phyloP scores from a whole-genome alignment of 2,797 vertebrate genomes.

The Peromyscus aztecus region DNA sequence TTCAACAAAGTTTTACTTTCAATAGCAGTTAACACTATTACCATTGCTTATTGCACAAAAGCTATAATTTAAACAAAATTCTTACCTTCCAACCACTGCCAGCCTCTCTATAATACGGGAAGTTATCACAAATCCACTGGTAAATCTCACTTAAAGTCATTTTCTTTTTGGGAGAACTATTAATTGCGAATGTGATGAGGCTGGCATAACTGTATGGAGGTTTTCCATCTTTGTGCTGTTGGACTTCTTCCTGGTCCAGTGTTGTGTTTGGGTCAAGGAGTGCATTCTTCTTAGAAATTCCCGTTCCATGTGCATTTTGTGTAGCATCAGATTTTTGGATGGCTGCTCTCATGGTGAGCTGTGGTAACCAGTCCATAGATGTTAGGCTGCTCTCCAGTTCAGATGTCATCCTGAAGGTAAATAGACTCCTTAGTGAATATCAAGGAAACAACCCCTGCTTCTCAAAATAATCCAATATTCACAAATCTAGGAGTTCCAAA shows the following conservation, averaged over 20 bases:
- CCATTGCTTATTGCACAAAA: conserved; percentile 51
- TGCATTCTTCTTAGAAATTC: conserved; percentile 93
- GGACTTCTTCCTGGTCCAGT: conserved; percentile 95
- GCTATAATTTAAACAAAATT: conserved; percentile 69
- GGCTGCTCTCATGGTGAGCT: conserved; percentile 96
- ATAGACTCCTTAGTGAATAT: conserved; percentile 84
- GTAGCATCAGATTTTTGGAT: conserved; percentile 94
- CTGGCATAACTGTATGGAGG: conserved; percentile 97
- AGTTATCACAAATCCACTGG: conserved; percentile 98
- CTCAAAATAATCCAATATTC: conserved; percentile 83
- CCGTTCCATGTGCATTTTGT: conserved; percentile 92
- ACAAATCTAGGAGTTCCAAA: conserved; percentile 83
- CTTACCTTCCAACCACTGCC: conserved; percentile 97
- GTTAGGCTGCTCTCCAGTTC: conserved; percentile 97
- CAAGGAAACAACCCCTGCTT: conserved; percentile 82
- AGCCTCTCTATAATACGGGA: conserved; percentile 96
- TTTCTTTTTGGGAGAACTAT: conserved; percentile 97
- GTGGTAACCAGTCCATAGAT: conserved; percentile 97
- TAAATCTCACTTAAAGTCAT: conserved; percentile 98
- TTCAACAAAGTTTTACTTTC: conserved; percentile 56
- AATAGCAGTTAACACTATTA: background rate
- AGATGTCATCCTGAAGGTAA: conserved; percentile 93
- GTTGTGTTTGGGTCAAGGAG: conserved; percentile 95
- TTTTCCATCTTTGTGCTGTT: conserved; percentile 96
- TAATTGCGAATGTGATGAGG: conserved; percentile 97